phyloP scores from a whole-genome alignment of 1,140 invertebrate species.

The Papilio helenus region DNA sequence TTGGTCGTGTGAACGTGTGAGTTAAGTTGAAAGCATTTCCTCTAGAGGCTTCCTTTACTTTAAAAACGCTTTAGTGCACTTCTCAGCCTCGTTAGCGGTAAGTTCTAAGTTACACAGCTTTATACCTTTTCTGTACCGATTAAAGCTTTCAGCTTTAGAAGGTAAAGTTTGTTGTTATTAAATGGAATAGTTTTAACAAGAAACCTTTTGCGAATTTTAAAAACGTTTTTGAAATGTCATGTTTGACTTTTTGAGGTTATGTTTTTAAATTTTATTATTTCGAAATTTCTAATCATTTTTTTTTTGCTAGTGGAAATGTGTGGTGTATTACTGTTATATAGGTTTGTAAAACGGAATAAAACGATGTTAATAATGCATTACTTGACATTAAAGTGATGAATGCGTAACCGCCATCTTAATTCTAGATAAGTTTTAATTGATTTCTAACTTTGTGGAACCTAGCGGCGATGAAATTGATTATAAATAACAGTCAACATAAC shows the following conservation, averaged over 20 bases:
- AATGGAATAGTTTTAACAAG: too few relatives aligned
- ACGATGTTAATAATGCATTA: too few relatives aligned
- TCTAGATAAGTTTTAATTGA: slow-evolving; percentile 13
- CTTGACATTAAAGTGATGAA: not conserved
- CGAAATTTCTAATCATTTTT: too few relatives aligned
- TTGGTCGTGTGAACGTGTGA: not conserved
- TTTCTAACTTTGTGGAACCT: not conserved
- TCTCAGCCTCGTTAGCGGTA: not conserved
- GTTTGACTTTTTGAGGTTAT: too few relatives aligned
- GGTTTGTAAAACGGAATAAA: too few relatives aligned
- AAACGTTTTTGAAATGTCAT: too few relatives aligned
- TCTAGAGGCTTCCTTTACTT: slow-evolving; percentile 19
- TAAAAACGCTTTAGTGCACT: slow-evolving; percentile 17
- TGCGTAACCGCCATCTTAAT: not conserved
- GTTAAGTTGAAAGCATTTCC: not conserved
- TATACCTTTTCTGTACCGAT: not conserved
- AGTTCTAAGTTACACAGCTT: not conserved
- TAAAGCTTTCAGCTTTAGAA: not conserved
- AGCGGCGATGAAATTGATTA: not conserved
- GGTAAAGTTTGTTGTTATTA: too few relatives aligned
- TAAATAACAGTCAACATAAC: not conserved
- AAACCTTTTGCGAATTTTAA: too few relatives aligned
- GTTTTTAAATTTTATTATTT: too few relatives aligned
- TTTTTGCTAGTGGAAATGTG: too few relatives aligned
- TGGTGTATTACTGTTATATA: too few relatives aligned